These are phyloP conservation scores for Notoglanidium macrostoma DNA, from an alignment of 2,797 vertebrate species.

Conservation along the genomic window DNA sequence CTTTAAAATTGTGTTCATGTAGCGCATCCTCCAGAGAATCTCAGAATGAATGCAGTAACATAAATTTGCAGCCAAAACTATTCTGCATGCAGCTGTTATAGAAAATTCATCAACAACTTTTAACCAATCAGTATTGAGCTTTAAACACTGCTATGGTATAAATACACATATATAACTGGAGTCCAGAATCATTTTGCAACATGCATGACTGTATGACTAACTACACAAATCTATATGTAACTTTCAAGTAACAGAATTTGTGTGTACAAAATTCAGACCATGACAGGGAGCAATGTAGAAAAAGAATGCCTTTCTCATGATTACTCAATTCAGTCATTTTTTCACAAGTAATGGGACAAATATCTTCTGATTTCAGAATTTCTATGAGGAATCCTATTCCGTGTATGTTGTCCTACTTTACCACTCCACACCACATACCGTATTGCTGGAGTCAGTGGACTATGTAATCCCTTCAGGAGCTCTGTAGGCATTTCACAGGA, in stretches of 20 bases:
- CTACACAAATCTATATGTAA: background rate
- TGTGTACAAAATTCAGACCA: background rate
- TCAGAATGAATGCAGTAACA: background rate
- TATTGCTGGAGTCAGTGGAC: conserved; percentile 10
- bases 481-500: conserved; percentile 31
- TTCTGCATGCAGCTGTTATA: background rate
- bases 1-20: background rate
- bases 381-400: conserved; percentile 10
- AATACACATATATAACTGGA: background rate
- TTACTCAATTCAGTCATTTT: background rate
- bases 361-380: background rate
- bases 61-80: background rate
- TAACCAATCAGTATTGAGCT: background rate
- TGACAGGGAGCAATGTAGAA: background rate
- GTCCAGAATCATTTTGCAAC: background rate
- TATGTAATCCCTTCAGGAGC: conserved; percentile 37
- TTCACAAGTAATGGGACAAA: background rate
- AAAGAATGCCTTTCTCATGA: background rate
- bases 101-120: background rate
- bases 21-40: background rate
- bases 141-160: background rate
- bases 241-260: background rate
- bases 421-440: conserved; percentile 11
- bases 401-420: conserved; percentile 17
- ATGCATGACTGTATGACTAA: background rate